A percentile compares a stretch with the other conserved stretches of the same genome.
Evolutionary conservation across 2,797 vertebrate genomes (phyloP).

Genomic region (Cuculus canorus): DNA sequence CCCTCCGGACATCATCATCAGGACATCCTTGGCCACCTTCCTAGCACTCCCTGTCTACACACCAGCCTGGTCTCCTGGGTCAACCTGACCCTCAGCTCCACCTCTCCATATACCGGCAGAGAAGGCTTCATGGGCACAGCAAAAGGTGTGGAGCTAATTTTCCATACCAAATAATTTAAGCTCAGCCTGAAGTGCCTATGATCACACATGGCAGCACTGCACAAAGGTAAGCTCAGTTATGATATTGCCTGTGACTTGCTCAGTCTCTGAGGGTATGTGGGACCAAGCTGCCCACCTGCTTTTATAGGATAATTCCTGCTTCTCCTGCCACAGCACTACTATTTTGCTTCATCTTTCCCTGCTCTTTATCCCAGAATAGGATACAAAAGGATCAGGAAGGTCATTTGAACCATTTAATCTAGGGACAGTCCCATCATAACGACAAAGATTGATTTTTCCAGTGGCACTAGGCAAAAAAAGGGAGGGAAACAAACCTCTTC

Average conservation of each 20-base stretch:
- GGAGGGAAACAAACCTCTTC: not conserved
- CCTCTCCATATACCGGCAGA: not conserved
- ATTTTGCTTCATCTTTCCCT: not conserved
- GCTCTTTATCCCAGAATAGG: not conserved
- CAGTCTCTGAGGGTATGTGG: fast-evolving
- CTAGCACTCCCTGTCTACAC: not conserved
- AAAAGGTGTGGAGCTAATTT: not conserved
- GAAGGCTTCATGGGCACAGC: not conserved
- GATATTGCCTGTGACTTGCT: not conserved
- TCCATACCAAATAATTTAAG: not conserved
- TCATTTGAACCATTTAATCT: not conserved
- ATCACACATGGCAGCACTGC: not conserved
- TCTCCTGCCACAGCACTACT: not conserved
- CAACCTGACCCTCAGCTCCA: too few species aligned
- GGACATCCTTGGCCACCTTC: not conserved
- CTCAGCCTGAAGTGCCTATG: not conserved
- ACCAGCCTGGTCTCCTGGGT: not conserved
- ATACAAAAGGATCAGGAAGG: not conserved
- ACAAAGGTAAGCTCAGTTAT: fast-evolving
- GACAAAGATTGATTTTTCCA: not conserved
- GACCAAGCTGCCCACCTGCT: not conserved
- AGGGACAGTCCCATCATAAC: not conserved
- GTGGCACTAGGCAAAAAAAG: not conserved
- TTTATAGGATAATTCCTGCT: not conserved
- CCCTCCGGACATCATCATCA: not conserved